These are phyloP conservation scores for Neria commutata DNA, from an alignment of 2,888 invertebrate species.

Conservation along the genomic window DNA sequence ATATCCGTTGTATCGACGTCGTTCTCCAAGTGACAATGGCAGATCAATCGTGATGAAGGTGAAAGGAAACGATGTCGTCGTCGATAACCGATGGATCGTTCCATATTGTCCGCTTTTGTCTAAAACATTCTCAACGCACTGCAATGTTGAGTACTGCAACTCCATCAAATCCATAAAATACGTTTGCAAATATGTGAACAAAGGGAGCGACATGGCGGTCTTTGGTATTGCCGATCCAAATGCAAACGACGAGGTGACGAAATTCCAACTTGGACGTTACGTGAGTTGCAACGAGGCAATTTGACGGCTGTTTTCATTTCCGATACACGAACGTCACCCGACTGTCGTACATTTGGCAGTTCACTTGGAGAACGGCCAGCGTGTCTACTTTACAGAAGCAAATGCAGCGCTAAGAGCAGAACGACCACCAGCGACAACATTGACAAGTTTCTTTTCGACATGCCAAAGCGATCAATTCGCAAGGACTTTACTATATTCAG, in stretches of 20 bases:
- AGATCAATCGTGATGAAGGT: slow-evolving; percentile 20
- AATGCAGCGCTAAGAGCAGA: too few species aligned
- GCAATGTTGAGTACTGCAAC: slow-evolving; percentile 59
- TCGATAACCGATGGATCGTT: slow-evolving; percentile 51
- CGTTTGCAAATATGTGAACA: slow-evolving; percentile 13
- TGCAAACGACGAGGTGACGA: background rate
- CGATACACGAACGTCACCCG: background rate
- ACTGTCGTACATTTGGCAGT: too few species aligned
- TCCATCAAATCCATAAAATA: slow-evolving; percentile 19
- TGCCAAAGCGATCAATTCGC: background rate
- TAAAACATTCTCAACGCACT: slow-evolving; percentile 45
- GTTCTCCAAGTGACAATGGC: slow-evolving; percentile 23
- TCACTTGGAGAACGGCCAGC: too few species aligned
- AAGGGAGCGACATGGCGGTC: slow-evolving; percentile 13
- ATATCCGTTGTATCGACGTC: slow-evolving; percentile 28
- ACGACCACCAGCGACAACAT: background rate
- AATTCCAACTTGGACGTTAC: background rate
- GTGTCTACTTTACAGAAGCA: too few species aligned
- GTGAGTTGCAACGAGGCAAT: background rate
- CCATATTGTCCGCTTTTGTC: slow-evolving; percentile 48
- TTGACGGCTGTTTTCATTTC: background rate
- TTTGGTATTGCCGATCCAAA: background rate
- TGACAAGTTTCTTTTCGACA: background rate
- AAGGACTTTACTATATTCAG: background rate
- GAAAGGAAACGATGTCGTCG: slow-evolving; percentile 12